These are phyloP conservation scores for Pachyramphus minor DNA, from an alignment of 2,113 vertebrate species.

Conservation along the genomic window DNA sequence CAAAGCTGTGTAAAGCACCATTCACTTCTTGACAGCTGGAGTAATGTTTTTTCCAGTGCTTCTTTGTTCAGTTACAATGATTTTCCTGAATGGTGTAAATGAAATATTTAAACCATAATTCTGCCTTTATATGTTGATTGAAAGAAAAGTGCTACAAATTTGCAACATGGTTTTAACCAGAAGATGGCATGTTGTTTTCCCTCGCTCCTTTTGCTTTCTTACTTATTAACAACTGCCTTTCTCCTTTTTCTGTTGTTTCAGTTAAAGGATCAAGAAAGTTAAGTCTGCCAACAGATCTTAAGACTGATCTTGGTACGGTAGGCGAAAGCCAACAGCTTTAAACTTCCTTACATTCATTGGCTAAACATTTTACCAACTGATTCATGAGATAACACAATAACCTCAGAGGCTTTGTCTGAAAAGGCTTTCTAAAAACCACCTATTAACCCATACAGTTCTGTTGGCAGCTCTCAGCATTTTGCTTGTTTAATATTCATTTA, in stretches of 20 bases:
- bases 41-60: slow-evolving; percentile 7
- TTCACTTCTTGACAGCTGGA: slow-evolving; percentile 49
- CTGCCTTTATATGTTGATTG: slow-evolving; percentile 7
- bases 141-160: background rate
- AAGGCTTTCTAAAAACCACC: slow-evolving; percentile 72
- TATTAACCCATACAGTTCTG: slow-evolving; percentile 77
- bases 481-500: slow-evolving; percentile 65
- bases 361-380: slow-evolving; percentile 71
- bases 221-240: slow-evolving; percentile 90
- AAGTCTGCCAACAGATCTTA: slow-evolving; percentile 99
- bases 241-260: slow-evolving; percentile 98
- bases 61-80: slow-evolving; percentile 24
- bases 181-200: slow-evolving; percentile 63
- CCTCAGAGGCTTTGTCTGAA: slow-evolving; percentile 61
- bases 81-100: slow-evolving; percentile 23
- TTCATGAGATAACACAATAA: slow-evolving; percentile 68
- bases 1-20: slow-evolving; percentile 30
- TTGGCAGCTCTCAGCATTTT: slow-evolving; percentile 78
- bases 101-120: slow-evolving; percentile 41
- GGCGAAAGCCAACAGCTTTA: slow-evolving; percentile 90
- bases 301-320: slow-evolving; percentile 99
- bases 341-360: slow-evolving; percentile 76
- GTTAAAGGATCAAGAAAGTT: slow-evolving; percentile 99
- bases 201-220: slow-evolving; percentile 71
- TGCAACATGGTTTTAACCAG: slow-evolving; percentile 28